Percentiles rank a stretch among this genome's conserved stretches.
phyloP scores from a whole-genome alignment of 2,888 invertebrate species.

The Caenorhabditis sp. region DNA sequence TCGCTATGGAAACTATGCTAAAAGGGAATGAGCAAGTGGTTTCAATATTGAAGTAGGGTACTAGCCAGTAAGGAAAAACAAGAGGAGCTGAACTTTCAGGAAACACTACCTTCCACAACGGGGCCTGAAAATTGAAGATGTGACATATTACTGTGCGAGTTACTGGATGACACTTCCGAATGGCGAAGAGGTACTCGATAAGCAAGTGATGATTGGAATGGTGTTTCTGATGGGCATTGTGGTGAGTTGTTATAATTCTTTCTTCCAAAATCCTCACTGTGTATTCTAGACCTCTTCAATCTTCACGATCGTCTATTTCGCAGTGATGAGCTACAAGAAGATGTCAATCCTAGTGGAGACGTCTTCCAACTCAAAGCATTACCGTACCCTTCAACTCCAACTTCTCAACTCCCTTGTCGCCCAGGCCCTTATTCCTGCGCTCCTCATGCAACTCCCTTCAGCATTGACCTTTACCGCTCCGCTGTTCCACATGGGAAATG shows the following conservation, averaged over 20 bases:
- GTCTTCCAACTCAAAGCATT: constrained; percentile 10
- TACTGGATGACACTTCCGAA: neutral
- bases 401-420: constrained; percentile 19
- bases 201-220: constrained; percentile 16
- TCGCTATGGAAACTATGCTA: neutral
- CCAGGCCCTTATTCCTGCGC: constrained; percentile 14
- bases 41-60: neutral
- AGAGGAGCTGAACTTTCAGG: neutral
- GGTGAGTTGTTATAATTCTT: neutral
- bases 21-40: neutral
- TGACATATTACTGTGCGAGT: constrained; percentile 11
- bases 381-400: constrained; percentile 25
- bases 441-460: constrained; percentile 17
- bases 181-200: neutral
- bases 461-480: constrained; percentile 10
- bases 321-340: constrained; percentile 14
- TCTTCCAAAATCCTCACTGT: too few species aligned
- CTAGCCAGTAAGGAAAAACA: neutral
- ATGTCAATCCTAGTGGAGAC: neutral
- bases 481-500: constrained; percentile 20
- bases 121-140: neutral
- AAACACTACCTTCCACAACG: too few species aligned
- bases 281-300: constrained; percentile 14
- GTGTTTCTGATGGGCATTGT: constrained; percentile 10
- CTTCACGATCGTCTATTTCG: constrained; percentile 9